Conservation (phyloP, 2,888 invertebrate species). For the Auanema sp. region DNA sequence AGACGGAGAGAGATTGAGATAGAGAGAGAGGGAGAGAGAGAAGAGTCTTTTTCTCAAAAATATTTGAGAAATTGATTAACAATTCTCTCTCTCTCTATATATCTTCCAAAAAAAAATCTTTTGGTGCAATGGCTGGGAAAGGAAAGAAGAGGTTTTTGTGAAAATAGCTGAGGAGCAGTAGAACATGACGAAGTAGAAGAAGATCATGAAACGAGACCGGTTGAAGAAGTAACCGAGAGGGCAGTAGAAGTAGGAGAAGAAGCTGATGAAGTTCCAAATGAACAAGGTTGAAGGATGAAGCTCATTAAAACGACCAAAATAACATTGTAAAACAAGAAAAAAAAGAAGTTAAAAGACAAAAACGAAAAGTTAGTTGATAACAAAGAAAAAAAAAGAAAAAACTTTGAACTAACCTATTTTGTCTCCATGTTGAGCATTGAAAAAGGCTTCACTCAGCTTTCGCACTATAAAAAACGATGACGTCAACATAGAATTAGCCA, state of each 20-base stretch:
- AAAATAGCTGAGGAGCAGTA: too few species aligned
- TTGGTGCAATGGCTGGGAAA: too few species aligned
- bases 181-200: too few species aligned
- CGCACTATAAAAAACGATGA: constrained; percentile 58
- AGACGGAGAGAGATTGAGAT: too few species aligned
- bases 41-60: too few species aligned
- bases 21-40: too few species aligned
- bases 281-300: constrained; percentile 11
- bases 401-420: constrained; percentile 48
- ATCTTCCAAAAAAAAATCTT: too few species aligned
- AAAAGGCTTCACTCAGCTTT: constrained; percentile 61
- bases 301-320: background rate
- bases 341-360: background rate
- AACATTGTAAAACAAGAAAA: background rate
- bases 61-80: too few species aligned
- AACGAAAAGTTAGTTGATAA: constrained; percentile 3
- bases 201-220: too few species aligned
- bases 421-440: constrained; percentile 58
- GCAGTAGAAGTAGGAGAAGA: constrained; percentile 1
- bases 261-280: background rate
- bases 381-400: constrained; percentile 6
- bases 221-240: constrained; percentile 1
- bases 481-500: constrained; percentile 18
- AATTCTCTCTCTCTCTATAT: too few species aligned
- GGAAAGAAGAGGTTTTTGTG: too few species aligned